Conservation (phyloP, 92 coral and sea anemone species). For the Parazoanthus swiftii region DNA sequence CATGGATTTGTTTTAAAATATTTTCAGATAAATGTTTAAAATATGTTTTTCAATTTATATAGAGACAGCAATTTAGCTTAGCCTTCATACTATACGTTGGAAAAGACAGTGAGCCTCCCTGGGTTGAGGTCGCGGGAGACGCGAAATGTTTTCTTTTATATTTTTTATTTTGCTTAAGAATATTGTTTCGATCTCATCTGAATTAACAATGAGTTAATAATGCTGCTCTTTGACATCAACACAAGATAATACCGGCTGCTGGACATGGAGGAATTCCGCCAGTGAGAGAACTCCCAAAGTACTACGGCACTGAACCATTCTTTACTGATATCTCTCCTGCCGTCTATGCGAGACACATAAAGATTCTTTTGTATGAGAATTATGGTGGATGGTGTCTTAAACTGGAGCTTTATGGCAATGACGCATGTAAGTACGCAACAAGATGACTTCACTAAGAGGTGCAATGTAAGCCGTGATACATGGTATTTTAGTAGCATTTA, state of each 20-base stretch:
- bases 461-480: too few species aligned
- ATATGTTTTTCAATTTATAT: too few species aligned
- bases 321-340: conserved; percentile 17
- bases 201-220: not conserved
- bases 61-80: too few species aligned
- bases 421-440: conserved; percentile 29
- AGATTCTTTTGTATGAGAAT: not conserved
- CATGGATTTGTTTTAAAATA: too few species aligned
- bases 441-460: too few species aligned
- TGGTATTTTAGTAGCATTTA: too few species aligned
- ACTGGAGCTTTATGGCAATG: conserved; percentile 33
- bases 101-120: too few species aligned
- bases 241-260: conserved; percentile 2
- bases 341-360: conserved; percentile 27
- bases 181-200: not conserved
- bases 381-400: conserved; percentile 10
- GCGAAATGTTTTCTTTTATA: too few species aligned
- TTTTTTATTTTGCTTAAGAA: too few species aligned
- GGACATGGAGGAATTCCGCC: not conserved
- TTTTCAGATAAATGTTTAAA: too few species aligned
- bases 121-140: too few species aligned
- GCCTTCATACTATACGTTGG: too few species aligned
- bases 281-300: not conserved
- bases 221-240: not conserved
- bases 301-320: not conserved